phyloP scores from a whole-genome alignment of 2,888 invertebrate genomes.

The Apantesis nais region DNA sequence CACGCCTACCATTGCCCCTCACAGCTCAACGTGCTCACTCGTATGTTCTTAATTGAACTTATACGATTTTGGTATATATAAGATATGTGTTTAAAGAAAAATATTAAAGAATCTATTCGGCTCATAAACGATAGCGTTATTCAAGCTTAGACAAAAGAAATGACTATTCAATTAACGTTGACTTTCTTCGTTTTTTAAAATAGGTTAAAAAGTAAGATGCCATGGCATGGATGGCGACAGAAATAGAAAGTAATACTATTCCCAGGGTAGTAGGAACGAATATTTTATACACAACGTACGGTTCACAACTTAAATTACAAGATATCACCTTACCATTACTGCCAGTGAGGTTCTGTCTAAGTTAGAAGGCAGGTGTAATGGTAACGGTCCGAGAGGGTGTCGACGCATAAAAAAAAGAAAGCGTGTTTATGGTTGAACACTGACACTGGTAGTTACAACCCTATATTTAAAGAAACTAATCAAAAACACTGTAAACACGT shows the following conservation, averaged over 20 bases:
- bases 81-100: background rate
- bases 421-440: background rate
- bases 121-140: too few relatives aligned
- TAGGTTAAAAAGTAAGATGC: too few relatives aligned
- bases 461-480: background rate
- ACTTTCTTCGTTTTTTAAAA: too few relatives aligned
- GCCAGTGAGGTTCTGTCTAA: background rate
- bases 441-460: background rate
- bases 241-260: too few relatives aligned
- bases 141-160: too few relatives aligned
- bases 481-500: background rate
- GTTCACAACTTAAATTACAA: background rate
- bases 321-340: background rate
- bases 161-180: too few relatives aligned
- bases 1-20: conserved; percentile 34
- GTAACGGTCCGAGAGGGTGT: too few relatives aligned
- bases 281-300: background rate
- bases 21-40: conserved; percentile 44
- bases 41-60: conserved; percentile 44
- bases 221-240: too few relatives aligned
- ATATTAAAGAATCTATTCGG: too few relatives aligned
- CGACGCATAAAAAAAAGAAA: background rate
- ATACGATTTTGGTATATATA: conserved; percentile 20
- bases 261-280: background rate
- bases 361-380: background rate